These are phyloP conservation scores for Pseudorectes ferrugineus DNA, from an alignment of 2,113 vertebrate genomes.

Conservation along the genomic window DNA sequence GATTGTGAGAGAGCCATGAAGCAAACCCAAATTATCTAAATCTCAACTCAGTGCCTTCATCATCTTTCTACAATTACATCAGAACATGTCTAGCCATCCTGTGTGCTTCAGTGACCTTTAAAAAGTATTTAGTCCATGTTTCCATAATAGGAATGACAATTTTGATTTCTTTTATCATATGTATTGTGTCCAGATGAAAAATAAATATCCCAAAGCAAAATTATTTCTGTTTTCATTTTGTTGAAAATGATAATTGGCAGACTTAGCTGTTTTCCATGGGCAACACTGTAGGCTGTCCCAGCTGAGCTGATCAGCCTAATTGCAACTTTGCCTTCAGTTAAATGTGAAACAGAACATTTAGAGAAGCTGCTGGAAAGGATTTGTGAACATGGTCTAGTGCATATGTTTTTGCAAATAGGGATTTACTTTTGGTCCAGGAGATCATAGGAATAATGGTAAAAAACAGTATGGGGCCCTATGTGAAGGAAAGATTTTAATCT, in stretches of 20 bases:
- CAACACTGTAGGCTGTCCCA: neutral
- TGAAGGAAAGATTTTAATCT: neutral
- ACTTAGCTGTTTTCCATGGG: neutral
- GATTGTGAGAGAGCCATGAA: neutral
- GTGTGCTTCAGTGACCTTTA: neutral
- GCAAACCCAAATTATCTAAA: neutral
- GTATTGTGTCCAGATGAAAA: neutral
- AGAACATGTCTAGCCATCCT: neutral
- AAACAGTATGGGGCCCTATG: rapidly evolving
- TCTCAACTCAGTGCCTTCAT: neutral
- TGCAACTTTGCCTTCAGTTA: neutral
- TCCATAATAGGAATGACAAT: neutral
- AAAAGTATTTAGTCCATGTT: neutral
- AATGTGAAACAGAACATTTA: neutral
- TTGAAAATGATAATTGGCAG: neutral
- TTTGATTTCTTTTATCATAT: neutral
- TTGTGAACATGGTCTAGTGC: neutral
- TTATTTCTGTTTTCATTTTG: neutral
- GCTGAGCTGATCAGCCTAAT: neutral
- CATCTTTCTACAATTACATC: neutral
- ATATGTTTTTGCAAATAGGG: neutral
- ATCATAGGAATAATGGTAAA: neutral
- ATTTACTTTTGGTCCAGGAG: neutral
- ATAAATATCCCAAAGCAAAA: neutral
- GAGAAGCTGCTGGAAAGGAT: neutral